These are phyloP conservation scores for Sebastes oblongus DNA, from an alignment of 2,797 vertebrate species.

Conservation along the genomic window DNA sequence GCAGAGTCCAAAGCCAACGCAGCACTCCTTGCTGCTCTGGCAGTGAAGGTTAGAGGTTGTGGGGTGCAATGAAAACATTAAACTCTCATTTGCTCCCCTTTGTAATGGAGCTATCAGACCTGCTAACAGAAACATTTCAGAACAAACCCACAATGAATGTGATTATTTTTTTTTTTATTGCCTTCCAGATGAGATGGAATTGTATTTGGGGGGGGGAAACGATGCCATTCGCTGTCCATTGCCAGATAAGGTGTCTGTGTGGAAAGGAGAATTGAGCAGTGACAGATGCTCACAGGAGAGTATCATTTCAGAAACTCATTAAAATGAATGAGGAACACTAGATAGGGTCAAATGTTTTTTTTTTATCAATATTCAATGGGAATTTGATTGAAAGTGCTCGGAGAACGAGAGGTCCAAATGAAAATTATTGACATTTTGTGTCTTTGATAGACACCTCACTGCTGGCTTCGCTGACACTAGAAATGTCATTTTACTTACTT, in stretches of 20 bases:
- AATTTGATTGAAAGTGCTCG: conserved; percentile 68
- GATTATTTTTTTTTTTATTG: conserved; percentile 3
- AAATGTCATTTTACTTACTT: conserved; percentile 41
- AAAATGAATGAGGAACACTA: conserved; percentile 74
- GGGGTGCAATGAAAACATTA: neutral
- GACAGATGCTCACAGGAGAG: conserved; percentile 62
- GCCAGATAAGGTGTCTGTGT: conserved; percentile 39
- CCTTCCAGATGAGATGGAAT: conserved; percentile 54
- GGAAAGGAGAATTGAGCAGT: conserved; percentile 47
- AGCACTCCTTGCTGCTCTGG: neutral
- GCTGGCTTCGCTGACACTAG: conserved; percentile 35
- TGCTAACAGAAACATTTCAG: conserved; percentile 24
- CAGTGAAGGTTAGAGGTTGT: conserved; percentile 16
- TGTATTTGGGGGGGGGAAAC: conserved; percentile 17
- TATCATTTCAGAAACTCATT: conserved; percentile 68
- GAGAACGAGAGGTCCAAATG: conserved; percentile 50
- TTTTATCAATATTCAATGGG: conserved; percentile 59
- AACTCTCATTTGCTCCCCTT: neutral
- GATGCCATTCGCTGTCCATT: neutral
- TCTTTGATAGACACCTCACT: conserved; percentile 43
- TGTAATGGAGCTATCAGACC: conserved; percentile 13
- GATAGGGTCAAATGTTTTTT: conserved; percentile 68
- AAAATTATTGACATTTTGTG: conserved; percentile 54
- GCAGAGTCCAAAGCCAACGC: conserved; percentile 34
- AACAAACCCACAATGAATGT: conserved; percentile 27